Conservation (phyloP, 2,888 invertebrate species). For the Heteromurus nitidus region DNA sequence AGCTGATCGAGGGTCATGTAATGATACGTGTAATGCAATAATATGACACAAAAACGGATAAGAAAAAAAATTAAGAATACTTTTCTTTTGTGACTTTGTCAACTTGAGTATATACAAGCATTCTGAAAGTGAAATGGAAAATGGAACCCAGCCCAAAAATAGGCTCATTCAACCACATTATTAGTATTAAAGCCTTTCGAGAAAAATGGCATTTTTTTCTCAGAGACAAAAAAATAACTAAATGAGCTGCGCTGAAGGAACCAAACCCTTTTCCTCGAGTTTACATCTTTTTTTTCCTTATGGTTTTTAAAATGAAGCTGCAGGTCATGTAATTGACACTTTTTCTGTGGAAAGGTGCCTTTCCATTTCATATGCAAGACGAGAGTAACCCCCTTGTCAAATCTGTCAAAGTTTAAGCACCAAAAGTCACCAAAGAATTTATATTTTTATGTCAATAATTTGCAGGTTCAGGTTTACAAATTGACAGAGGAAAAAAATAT, state of each 20-base stretch:
- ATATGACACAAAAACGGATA: neutral
- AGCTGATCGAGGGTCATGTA: too few species aligned
- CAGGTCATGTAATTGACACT: conserved; percentile 1
- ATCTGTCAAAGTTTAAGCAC: neutral
- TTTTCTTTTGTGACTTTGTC: neutral
- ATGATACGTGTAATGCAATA: neutral
- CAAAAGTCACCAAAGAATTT: neutral
- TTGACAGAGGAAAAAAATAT: too few species aligned
- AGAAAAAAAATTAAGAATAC: neutral
- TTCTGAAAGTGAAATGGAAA: neutral
- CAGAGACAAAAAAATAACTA: neutral
- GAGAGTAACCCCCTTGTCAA: neutral
- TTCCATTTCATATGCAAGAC: too few species aligned
- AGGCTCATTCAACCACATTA: neutral
- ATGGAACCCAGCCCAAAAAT: conserved; percentile 24
- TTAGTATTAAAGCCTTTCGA: neutral
- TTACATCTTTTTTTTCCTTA: neutral
- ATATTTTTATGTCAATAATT: neutral
- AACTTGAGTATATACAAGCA: neutral
- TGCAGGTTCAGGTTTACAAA: neutral
- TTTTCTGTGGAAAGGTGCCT: neutral
- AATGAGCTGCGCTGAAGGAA: neutral
- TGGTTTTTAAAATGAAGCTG: conserved; percentile 11
- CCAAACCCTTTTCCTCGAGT: neutral
- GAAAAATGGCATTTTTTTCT: neutral